Base-by-base conservation (phyloP, 2,888 invertebrate species). In the Augiades crinisus region DNA sequence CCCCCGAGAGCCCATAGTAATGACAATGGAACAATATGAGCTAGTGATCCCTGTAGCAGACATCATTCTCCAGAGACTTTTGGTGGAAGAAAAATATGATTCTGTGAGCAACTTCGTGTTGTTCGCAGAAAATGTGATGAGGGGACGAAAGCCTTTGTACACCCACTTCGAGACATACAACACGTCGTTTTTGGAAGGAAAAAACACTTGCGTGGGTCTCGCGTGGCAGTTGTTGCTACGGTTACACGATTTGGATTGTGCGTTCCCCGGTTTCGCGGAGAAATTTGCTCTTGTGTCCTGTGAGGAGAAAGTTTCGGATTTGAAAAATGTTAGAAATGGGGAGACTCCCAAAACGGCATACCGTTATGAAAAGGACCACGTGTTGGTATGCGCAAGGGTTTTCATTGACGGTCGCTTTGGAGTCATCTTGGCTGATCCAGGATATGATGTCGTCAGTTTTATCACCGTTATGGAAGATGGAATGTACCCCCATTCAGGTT, bases 401-500 rank as follows among this genome's bases (percentile, higher is more conserved):
- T 19, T 1, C 3, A 24, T 43, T 10, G 43, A 43, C 17, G 43
- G 43, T n/a, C 30, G 43, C 1, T 19, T 8, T 7, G 43, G 43
- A 7, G 43, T 31, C 3, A 31, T 43, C 10, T 6, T 43, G 0
- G 43, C 43, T 2, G 43, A 43, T 8, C 43, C 43, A 2, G 43
- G 31, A 12, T 31, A 31, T n/a, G 21, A 44, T 14, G 14, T 14
- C 3, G 30, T 10, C 1, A 22, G 7, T 6, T 45, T 21, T 10
- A 16, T 34, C 1, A 45, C 44, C 0, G 22, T 45, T 5, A 34
- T 45, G 44, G 13, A 2, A 0, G 44, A 45, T 10, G 2, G 5
- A 1, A 1, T 14, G 8, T 34, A 12, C 6, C 44, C 44, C n/a
- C 44, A 45, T 8, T 5, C 44, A 22, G 44, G 44, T 45, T n/a